These are phyloP conservation scores for Cancer borealis DNA, from an alignment of 2,888 invertebrate genomes.

Conservation along the genomic window DNA sequence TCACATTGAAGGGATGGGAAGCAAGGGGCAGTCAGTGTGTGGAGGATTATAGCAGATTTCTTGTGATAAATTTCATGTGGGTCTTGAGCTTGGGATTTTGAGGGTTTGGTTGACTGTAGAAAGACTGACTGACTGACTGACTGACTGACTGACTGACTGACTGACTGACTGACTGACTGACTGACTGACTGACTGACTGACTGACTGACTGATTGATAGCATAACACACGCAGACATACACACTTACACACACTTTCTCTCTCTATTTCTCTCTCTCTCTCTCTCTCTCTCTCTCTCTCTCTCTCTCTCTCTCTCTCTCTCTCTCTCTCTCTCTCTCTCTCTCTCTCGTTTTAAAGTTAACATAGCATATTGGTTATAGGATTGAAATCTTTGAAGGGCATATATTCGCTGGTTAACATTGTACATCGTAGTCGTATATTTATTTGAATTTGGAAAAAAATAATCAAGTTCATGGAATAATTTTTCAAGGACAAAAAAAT, in stretches of 20 bases:
- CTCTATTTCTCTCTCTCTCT: slow-evolving; percentile 34
- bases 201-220: not conserved
- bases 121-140: not conserved
- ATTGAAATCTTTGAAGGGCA: not conserved
- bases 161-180: too few species aligned
- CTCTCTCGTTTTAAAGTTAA: not conserved
- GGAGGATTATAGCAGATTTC: not conserved
- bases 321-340: not conserved
- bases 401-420: too few species aligned
- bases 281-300: not conserved
- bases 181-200: too few species aligned
- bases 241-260: slow-evolving; percentile 1
- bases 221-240: not conserved
- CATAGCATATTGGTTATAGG: not conserved
- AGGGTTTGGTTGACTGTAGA: not conserved
- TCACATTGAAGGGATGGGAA: not conserved
- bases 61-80: not conserved
- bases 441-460: too few species aligned
- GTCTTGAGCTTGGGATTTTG: not conserved
- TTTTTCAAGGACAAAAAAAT: too few species aligned
- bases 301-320: too few species aligned
- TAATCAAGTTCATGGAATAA: too few species aligned
- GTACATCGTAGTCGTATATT: too few species aligned
- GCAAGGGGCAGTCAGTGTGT: not conserved
- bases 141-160: too few species aligned